Evolutionary conservation across 1,140 invertebrate species (phyloP), one percentile per base, ranked within the genome.

Genomic region (Rhagoletis zephyria): DNA sequence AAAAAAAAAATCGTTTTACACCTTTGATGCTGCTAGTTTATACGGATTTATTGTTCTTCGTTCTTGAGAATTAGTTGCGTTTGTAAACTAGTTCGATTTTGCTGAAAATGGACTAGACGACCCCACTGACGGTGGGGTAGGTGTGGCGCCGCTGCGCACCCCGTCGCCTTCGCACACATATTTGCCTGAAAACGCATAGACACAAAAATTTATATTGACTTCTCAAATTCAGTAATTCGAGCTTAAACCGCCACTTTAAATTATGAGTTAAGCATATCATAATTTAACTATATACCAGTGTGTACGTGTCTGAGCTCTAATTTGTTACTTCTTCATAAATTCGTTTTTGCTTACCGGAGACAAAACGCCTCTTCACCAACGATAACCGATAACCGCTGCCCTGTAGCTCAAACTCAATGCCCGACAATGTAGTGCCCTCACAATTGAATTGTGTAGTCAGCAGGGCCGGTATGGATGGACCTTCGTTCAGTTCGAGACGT

Each of bases 391-490:
- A 99, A 6, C 98, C 98, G 87, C 95, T 93, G 9, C 97, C 97
- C 86, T 96, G 94, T 30, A 99, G 94, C 93, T 98, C 97, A 93
- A 99, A 99, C 90, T 99, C 98, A 85, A 97, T 95, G 59, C 98
- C 98, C 40, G 98, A 98, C 10, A 99, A 93, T 0, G 98, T 98
- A 56, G 98, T 97, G 70, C 97, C 98, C 93, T 98, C 97, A 93
- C 97, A 98, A 93, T 98, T 97, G 93, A 99, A 99, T 93, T 98
- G 97, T 30, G 97, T 96, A 40, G 96, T 96, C 89, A 99, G 96
- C 5, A 97, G 97, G 56, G 96, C 95, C 87, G 97, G 97, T 70
- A 94, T 95, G 16, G 96, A 96, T 0, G 97, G 97, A 0, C 97
- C 97, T 89, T 94, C 94, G 85, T 94, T 95, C 4, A 99, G 93